Percentiles rank a stretch among this genome's conserved stretches.
phyloP scores from a whole-genome alignment of 2,113 vertebrate species.

The Varanus komodoensis region DNA sequence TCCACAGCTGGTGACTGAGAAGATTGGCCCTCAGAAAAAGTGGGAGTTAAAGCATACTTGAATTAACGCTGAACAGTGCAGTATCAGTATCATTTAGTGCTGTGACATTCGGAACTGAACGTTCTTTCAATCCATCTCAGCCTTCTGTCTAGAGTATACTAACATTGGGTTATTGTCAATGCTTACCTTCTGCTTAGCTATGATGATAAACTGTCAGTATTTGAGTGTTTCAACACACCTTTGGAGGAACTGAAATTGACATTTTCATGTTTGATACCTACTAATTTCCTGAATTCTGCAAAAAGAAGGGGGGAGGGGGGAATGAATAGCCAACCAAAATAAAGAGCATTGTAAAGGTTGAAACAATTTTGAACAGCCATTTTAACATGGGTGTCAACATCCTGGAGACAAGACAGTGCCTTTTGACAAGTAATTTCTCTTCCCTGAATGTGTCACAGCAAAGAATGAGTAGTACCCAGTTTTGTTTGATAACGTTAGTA shows the following conservation, averaged over 20 bases:
- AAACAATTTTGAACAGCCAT: constrained; percentile 43
- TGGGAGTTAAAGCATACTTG: neutral
- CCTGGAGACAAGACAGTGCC: neutral
- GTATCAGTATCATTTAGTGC: constrained; percentile 12
- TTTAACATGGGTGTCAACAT: neutral
- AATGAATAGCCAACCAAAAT: constrained; percentile 64
- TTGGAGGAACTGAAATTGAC: constrained; percentile 60
- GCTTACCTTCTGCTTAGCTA: constrained; percentile 50
- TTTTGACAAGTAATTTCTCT: neutral
- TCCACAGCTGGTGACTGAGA: no score
- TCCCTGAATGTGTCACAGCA: neutral
- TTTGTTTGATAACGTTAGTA: constrained; percentile 25
- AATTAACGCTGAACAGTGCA: neutral
- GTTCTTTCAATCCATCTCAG: constrained; percentile 35
- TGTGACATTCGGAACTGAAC: neutral
- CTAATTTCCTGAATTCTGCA: constrained; percentile 35
- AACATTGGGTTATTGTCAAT: constrained; percentile 58
- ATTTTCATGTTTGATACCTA: constrained; percentile 66
- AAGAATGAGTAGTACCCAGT: constrained; percentile 6
- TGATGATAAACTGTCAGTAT: constrained; percentile 66
- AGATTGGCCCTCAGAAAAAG: no score
- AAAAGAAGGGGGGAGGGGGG: constrained; percentile 42
- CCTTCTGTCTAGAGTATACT: neutral
- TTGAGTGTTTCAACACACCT: constrained; percentile 55
- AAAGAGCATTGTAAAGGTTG: constrained; percentile 64